A percentile compares a stretch with the other conserved stretches of the same genome.
Conservation (phyloP, 2,888 invertebrate species). For the Plutella xylostella region DNA sequence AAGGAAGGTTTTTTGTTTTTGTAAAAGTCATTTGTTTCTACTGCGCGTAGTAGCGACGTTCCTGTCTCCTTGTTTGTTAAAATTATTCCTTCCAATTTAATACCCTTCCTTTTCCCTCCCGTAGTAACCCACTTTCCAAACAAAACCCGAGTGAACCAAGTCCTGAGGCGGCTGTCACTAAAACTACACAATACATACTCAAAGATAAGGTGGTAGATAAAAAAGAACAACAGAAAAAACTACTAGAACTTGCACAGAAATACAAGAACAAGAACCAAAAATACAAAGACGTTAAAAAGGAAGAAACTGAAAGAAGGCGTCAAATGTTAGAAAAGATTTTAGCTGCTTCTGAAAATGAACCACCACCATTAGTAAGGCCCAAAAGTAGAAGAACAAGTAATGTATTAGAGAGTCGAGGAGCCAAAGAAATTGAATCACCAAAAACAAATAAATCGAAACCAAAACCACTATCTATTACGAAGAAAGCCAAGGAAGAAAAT, state of each 20-base stretch:
- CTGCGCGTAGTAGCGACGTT: constrained; percentile 24
- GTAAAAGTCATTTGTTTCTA: not conserved
- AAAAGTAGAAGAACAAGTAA: constrained; percentile 12
- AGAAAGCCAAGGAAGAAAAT: constrained; percentile 1
- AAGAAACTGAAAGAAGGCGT: not conserved
- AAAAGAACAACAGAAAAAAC: constrained; percentile 49
- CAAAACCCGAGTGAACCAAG: constrained; percentile 40
- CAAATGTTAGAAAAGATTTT: not conserved
- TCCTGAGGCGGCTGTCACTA: constrained; percentile 26
- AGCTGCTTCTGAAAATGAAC: no score
- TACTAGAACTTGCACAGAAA: constrained; percentile 49
- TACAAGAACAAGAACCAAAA: constrained; percentile 38
- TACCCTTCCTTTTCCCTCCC: constrained; percentile 48
- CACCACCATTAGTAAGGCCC: no score
- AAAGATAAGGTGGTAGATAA: constrained; percentile 33
- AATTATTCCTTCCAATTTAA: constrained; percentile 19
- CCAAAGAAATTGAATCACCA: not conserved
- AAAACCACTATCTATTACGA: not conserved
- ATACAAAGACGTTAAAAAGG: constrained; percentile 16
- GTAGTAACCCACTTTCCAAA: constrained; percentile 42
- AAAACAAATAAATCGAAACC: not conserved
- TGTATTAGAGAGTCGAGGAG: constrained; percentile 6
- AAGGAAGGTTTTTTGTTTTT: constrained; percentile 42
- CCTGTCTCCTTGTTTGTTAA: constrained; percentile 66
- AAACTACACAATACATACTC: constrained; percentile 26